Evolutionary conservation across 2,113 vertebrate species (phyloP), one percentile per base, ranked within the genome.

Genomic region (Geothlypis trichas): DNA sequence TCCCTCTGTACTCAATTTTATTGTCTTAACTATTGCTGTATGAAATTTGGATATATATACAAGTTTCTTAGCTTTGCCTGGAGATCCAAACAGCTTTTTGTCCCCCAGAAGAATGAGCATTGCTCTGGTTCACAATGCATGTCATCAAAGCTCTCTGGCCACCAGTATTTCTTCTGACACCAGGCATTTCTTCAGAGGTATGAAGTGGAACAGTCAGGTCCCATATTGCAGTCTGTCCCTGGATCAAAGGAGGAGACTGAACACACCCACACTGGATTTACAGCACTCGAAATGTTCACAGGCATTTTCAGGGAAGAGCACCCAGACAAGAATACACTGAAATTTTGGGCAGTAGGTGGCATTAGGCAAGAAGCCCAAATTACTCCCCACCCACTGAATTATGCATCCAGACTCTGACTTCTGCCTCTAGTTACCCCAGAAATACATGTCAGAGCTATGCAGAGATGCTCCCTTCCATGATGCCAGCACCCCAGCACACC

Each of bases 401-500:
- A 61, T 62, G 37, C 46, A 81, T 26, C 55, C 2, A 2, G 46
- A 44, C 51, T 62, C 31, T 0, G 0, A 37, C 33, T 52, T 35
- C 41, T 3, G 2, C 5, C 30, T 86, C 65, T 21, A 69, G 15
- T n/a, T 57, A 15, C 31, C 37, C 74, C 41, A 57, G 65, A 79
- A 89, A 68, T 24, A 80, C 6, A 35, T 0, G 5, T 21, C 13
- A 74, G 41, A 69, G 16, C 41, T 78, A 21, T 2, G 9, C 15
- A 59, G 30, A 80, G 49, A 26, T 52, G 20, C 24, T 61, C 46
- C 16, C 7, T 80, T 33, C 35, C 0, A 1, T 37, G 41, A 3
- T 22, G 2, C 21, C 46, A 24, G 18, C 27, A 66, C 22, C 10
- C 9, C 1, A 1, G 5, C 3, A 2, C 0, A 0, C 1, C 55